Conservation (phyloP, 2,797 vertebrate species). For the Spinibarbus caldwelli region DNA sequence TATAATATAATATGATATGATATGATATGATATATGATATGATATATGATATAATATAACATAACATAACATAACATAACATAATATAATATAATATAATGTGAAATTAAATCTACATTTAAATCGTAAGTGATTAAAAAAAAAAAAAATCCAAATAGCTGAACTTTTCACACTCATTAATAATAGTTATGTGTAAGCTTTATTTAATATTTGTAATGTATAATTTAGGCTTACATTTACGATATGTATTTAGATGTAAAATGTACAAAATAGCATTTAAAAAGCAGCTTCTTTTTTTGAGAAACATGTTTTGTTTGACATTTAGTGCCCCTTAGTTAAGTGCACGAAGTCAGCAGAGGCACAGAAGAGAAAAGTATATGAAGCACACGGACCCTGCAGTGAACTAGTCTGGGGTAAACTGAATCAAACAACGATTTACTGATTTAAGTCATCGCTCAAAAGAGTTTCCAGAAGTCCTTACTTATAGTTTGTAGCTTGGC, state of each 20-base stretch:
- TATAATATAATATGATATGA: too few species aligned
- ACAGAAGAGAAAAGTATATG: background rate
- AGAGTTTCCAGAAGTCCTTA: background rate
- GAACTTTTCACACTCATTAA: background rate
- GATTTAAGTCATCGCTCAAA: background rate
- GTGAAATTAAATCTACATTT: too few species aligned
- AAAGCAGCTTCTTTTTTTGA: background rate
- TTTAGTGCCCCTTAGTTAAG: too few species aligned
- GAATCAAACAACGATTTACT: background rate
- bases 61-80: too few species aligned
- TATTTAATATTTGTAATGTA: background rate
- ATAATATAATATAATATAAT: too few species aligned
- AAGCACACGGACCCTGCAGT: background rate
- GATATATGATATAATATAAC: too few species aligned
- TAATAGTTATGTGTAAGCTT: too few species aligned
- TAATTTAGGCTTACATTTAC: background rate
- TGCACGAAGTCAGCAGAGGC: too few species aligned
- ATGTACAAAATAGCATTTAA: background rate
- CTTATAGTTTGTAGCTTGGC: slow-evolving; percentile 1
- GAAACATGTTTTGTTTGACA: too few species aligned
- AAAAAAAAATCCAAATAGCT: too few species aligned
- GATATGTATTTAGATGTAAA: background rate
- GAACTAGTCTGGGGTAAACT: too few species aligned
- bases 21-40: too few species aligned
- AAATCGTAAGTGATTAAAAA: background rate